Base-by-base conservation (phyloP, 2,888 invertebrate genomes). In the Tuta absoluta region DNA sequence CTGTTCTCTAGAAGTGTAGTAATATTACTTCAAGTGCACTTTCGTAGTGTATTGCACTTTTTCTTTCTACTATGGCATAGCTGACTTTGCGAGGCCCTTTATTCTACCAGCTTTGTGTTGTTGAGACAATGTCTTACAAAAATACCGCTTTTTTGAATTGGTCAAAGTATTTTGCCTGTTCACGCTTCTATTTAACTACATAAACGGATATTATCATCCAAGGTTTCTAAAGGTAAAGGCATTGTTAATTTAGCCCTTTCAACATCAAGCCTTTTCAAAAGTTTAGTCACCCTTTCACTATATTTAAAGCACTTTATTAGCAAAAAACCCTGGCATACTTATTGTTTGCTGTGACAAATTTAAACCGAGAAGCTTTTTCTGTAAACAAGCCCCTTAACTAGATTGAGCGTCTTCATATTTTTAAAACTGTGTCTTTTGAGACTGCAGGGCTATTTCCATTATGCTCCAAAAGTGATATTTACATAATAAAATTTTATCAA, bases 61-160 rank as follows among this genome's bases (percentile, higher is more conserved):
- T 1, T 11, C 8, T 17, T 45, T 45, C n/a, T 45, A 45, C 45
- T 45, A 8, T 45, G 17, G 5, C 4, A 7, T 45, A 17, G 14
- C 17, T 45, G 85, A 86, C 81, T 86, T 85, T 74, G 75, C 69
- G 74, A 72, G 75, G 74, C 73, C 81, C 77, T 82, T 86, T 87
- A 85, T 86, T 81, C 75, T 69, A 68, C 71, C 65, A 73, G 77
- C 84, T 84, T 88, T 89, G 88, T 89, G 86, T 86, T 77, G 76
- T 72, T 75, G 75, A 78, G 79, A 80, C 73, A 75, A 69, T 78
- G 77, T 71, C 76, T 75, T 77, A 75, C 70, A 81, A 85, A 87
- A 87, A 84, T 80, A 80, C 74, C 72, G 76, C 71, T 84, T 82
- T 80, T 81, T 81, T 81, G 76, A 23, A 74, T 72, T 80, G 81